A percentile compares a stretch with the other conserved stretches of the same genome.
Evolutionary conservation across 2,113 vertebrate genomes (phyloP).

Genomic region (Lophochroa leadbeateri): DNA sequence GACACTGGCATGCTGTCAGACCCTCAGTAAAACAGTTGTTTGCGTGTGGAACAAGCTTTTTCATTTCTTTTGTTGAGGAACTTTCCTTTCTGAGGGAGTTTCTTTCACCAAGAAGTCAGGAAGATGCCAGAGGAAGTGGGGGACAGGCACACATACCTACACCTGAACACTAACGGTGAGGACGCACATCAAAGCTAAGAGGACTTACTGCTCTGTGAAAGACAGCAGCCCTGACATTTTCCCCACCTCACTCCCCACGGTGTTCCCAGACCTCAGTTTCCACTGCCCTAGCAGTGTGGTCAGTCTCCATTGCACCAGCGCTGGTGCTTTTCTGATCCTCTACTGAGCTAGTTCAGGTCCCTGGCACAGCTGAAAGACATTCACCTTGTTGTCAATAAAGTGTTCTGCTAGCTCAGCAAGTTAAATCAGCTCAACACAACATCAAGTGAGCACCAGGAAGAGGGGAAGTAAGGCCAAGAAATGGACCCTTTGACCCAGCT

Average conservation of each 20-base stretch:
- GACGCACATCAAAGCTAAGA: accelerated
- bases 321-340: neutral
- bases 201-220: neutral
- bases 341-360: neutral
- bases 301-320: neutral
- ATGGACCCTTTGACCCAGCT: neutral
- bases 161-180: accelerated
- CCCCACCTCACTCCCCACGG: too few relatives aligned
- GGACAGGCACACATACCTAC: neutral
- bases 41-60: neutral
- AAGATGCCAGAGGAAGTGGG: neutral
- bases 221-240: neutral
- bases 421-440: neutral
- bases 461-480: neutral
- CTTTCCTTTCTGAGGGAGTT: neutral
- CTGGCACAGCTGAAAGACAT: neutral
- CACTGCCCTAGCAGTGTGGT: neutral
- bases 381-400: neutral
- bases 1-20: neutral
- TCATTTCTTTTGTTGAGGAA: neutral
- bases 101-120: neutral
- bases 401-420: neutral
- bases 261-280: neutral
- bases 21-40: neutral
- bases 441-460: conserved; percentile 14